Base-by-base conservation (phyloP, 37 sponge, comb jelly and placozoan species). In the Spongia lamella region DNA sequence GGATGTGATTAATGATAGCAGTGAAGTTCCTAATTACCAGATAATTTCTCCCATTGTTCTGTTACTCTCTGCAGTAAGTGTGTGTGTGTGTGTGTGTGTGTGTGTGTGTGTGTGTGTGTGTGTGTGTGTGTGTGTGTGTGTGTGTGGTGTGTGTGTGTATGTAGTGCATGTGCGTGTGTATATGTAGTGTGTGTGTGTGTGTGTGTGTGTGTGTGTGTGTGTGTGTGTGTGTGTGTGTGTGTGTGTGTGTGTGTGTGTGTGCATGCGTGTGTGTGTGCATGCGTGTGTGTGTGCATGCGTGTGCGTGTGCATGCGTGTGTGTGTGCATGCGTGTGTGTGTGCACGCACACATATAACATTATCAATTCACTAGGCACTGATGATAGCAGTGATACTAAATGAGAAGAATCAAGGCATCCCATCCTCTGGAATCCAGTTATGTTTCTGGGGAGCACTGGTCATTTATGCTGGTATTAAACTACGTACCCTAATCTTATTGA, bases 391-490 rank as follows among this genome's bases (percentile, higher is more conserved):
- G 34, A 36, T 88, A 29, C 33, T 54, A 21, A 38, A 33, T 35
- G 80, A 91, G 47, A 59, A 76, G 1, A 30, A 38, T 21, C 35
- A 40, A 13, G 92, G 92, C 24, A 27, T 84, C 52, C 77, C 58
- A 15, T 83, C 89, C 32, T 91, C 92, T 22, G 89, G 80, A 13
- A 29, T 83, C 50, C 64, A 63, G 58, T 75, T 79, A 35, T 29
- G 87, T 32, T 90, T 91, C 75, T 94, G 95, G 95, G 3, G 81
- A 57, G 58, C 75, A 27, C 54, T 93, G 39, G 47, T 66, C 26
- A 19, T 81, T 38, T 89, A 93, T 61, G 83, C 72, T 38, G 68
- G 39, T 33, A 61, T 88, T 30, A 81, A 82, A 40, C 49, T 89
- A 47, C 57, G 94, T 15, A 70, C 90, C 0, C 62, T 70, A 29